A percentile compares a stretch with the other conserved stretches of the same genome.
Conservation (phyloP, 2,113 vertebrate genomes). For the Diglossa brunneiventris region DNA sequence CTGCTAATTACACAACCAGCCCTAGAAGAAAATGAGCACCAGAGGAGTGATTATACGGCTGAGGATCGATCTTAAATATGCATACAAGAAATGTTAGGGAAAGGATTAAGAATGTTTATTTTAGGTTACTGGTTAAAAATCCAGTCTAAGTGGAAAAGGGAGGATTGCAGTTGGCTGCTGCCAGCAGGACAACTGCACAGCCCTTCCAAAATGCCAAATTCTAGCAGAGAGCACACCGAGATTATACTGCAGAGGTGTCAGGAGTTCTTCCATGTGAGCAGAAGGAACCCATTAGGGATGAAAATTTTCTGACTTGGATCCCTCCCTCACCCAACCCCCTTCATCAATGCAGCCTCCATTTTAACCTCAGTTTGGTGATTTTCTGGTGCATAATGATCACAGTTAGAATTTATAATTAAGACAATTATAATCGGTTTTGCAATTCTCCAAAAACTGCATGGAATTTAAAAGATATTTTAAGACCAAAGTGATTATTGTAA, state of each 20-base stretch:
- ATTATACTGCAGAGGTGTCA: not conserved
- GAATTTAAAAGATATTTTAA: not conserved
- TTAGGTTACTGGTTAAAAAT: not conserved
- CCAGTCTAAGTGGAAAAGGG: not conserved
- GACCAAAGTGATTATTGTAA: not conserved
- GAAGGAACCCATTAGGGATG: not conserved
- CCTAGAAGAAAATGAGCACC: not conserved
- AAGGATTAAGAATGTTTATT: not conserved
- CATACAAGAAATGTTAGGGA: not conserved
- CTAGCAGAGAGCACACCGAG: not conserved
- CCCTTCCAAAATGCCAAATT: not conserved
- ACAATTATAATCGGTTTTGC: not conserved
- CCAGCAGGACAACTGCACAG: not conserved
- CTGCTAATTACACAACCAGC: not conserved
- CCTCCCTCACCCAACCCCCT: not conserved
- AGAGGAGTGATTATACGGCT: not conserved
- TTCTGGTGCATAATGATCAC: not conserved
- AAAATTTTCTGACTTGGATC: not conserved
- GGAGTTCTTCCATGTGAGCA: not conserved
- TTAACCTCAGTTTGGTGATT: not conserved
- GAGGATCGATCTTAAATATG: not conserved
- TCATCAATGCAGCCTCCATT: not conserved
- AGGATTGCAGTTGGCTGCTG: accelerated
- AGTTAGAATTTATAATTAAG: not conserved
- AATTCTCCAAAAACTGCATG: not conserved